A percentile compares a stretch with the other conserved stretches of the same genome.
Conservation (phyloP, 2,888 invertebrate genomes). For the Prosapia bicincta region DNA sequence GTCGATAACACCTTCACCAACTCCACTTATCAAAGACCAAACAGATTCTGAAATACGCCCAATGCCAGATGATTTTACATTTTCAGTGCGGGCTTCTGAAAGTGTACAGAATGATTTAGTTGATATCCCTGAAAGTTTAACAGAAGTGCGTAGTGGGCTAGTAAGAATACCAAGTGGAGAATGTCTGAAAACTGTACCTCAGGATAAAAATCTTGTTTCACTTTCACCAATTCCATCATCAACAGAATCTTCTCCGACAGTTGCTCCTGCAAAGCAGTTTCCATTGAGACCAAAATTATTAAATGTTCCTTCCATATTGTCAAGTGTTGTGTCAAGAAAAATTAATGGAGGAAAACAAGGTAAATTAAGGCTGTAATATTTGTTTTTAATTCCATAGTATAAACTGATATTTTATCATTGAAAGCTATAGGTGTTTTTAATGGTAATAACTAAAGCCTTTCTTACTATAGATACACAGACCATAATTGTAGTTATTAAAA, state of each 20-base stretch:
- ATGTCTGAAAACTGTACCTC: slow-evolving; percentile 3
- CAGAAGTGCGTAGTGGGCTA: slow-evolving; percentile 14
- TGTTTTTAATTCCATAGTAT: too few relatives aligned
- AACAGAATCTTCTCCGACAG: slow-evolving; percentile 26
- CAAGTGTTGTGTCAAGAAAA: slow-evolving; percentile 29
- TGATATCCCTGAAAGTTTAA: slow-evolving; percentile 11
- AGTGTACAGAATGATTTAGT: not conserved
- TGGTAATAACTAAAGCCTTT: too few relatives aligned
- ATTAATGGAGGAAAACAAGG: slow-evolving; percentile 30
- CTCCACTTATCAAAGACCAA: slow-evolving; percentile 41
- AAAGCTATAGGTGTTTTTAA: too few relatives aligned
- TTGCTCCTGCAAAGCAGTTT: slow-evolving; percentile 30
- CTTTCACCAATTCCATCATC: slow-evolving; percentile 36
- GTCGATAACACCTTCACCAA: slow-evolving; percentile 66
- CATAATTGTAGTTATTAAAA: too few relatives aligned
- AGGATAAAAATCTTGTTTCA: slow-evolving; percentile 24
- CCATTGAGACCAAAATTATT: slow-evolving; percentile 36
- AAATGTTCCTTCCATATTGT: slow-evolving; percentile 37
- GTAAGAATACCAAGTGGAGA: slow-evolving; percentile 19
- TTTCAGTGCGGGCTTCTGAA: not conserved
- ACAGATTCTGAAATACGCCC: not conserved
- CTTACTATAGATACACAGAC: too few relatives aligned
- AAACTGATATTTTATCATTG: too few relatives aligned
- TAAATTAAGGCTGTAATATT: too few relatives aligned
- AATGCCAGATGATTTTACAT: not conserved